Evolutionary conservation across 2,113 vertebrate species (phyloP).

Genomic region (Dipodomys ordii): DNA sequence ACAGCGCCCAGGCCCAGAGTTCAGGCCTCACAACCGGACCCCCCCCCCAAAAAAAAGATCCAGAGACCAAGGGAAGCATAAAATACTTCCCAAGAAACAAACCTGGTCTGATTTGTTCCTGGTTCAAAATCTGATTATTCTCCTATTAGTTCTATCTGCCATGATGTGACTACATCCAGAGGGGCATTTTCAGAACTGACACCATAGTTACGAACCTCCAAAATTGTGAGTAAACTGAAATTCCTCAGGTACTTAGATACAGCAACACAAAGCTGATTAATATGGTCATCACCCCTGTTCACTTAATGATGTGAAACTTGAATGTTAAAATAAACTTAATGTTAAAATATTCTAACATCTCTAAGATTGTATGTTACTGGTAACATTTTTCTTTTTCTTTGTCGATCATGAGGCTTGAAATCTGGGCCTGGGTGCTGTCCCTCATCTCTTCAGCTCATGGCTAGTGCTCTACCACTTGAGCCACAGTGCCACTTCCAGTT

Average conservation of each 20-base stretch:
- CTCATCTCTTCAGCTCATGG: no score
- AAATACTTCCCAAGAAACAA: background rate
- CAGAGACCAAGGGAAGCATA: background rate
- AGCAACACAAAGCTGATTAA: background rate
- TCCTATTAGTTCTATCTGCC: background rate
- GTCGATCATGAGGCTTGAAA: no score
- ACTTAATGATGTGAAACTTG: background rate
- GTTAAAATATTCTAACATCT: background rate
- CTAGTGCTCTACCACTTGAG: no score
- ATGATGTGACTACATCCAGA: background rate
- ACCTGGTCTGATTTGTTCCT: background rate
- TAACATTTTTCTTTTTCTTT: slow-evolving; percentile 48
- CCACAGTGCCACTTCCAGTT: no score
- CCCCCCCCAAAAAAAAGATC: no score
- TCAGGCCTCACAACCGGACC: no score
- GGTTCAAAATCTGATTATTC: background rate
- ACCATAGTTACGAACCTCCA: background rate
- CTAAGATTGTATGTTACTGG: background rate
- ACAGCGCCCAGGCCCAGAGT: no score
- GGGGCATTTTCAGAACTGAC: background rate
- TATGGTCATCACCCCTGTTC: background rate
- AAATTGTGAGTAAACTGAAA: background rate
- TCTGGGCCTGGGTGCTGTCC: no score
- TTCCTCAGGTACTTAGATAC: background rate
- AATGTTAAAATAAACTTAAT: background rate